Evolutionary conservation across 2,113 vertebrate genomes (phyloP).

Genomic region (Sprattus sprattus): DNA sequence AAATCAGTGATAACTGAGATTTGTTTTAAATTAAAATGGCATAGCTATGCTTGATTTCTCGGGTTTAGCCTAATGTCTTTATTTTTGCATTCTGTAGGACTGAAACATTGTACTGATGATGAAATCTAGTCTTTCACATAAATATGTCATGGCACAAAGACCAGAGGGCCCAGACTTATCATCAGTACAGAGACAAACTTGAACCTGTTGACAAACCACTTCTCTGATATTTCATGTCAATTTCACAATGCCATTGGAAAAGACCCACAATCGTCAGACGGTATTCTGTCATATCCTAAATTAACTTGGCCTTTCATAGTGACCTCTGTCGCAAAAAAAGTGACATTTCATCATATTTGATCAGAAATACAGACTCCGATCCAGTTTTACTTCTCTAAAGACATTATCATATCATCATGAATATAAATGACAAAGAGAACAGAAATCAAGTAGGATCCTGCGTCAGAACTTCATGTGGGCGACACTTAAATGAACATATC

Average conservation of each 20-base stretch:
- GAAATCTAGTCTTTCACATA: neutral
- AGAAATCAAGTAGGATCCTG: neutral
- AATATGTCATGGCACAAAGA: neutral
- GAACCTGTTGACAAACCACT: conserved; percentile 13
- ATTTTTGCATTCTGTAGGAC: neutral
- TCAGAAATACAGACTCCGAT: neutral
- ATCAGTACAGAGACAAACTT: neutral
- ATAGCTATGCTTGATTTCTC: neutral
- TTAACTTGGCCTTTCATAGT: neutral
- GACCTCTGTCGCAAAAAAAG: conserved; percentile 4
- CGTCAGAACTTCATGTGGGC: neutral
- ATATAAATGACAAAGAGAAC: neutral
- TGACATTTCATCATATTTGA: conserved; percentile 13
- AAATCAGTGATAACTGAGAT: neutral
- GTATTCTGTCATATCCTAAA: conserved; percentile 25
- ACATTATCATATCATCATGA: neutral
- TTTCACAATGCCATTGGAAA: conserved; percentile 35
- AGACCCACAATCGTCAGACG: neutral
- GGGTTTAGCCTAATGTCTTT: neutral
- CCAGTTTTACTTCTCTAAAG: conserved; percentile 4
- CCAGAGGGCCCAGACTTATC: neutral
- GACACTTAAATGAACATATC: neutral
- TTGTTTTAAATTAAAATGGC: neutral
- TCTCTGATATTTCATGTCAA: conserved; percentile 31
- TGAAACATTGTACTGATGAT: neutral